Conservation (phyloP, 2,888 invertebrate species). For the Drosophila birchii region DNA sequence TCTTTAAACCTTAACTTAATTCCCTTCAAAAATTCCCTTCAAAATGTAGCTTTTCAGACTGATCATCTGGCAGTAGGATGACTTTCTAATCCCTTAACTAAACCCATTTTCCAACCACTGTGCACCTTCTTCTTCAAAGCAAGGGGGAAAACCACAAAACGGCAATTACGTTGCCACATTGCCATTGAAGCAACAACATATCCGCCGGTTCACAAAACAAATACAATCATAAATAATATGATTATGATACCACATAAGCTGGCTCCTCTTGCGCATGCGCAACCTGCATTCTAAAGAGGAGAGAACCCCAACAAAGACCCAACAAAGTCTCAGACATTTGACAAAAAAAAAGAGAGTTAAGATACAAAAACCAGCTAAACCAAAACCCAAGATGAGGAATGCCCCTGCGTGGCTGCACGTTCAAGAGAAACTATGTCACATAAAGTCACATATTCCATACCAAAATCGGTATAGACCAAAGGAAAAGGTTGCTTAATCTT, state of each 20-base stretch:
- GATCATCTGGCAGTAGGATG: no score
- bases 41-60: no score
- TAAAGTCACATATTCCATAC: slow-evolving; percentile 22
- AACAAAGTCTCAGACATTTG: slow-evolving; percentile 27
- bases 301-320: slow-evolving; percentile 5
- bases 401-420: slow-evolving; percentile 50
- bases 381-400: slow-evolving; percentile 29
- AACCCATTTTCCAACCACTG: slow-evolving; percentile 1
- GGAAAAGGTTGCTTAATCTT: neutral
- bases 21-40: no score
- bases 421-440: slow-evolving; percentile 42
- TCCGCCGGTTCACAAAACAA: slow-evolving; percentile 54
- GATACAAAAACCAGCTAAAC: neutral
- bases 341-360: slow-evolving; percentile 15
- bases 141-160: slow-evolving; percentile 50
- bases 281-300: slow-evolving; percentile 45
- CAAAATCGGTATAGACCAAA: neutral
- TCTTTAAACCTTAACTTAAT: neutral
- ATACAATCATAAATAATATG: slow-evolving; percentile 79
- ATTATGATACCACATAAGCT: slow-evolving; percentile 70
- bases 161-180: slow-evolving; percentile 70
- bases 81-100: neutral
- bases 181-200: slow-evolving; percentile 34
- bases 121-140: neutral
- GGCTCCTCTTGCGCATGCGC: slow-evolving; percentile 28